phyloP scores from a whole-genome alignment of 2,797 vertebrate genomes.

The Microctenopoma stevenorrisi region DNA sequence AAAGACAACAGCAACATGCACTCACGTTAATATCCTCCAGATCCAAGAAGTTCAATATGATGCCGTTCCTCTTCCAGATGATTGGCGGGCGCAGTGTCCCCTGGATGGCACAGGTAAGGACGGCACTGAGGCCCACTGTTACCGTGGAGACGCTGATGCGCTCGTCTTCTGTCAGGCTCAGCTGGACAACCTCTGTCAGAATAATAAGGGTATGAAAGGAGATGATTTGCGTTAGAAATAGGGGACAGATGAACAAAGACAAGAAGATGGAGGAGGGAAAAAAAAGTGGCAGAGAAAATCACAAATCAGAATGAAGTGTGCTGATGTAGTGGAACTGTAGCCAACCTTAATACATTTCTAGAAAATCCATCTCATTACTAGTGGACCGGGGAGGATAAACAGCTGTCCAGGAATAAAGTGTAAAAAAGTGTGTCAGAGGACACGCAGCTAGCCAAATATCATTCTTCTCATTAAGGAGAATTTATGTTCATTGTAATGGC shows the following conservation, averaged over 20 bases:
- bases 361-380: constrained; percentile 54
- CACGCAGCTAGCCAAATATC: constrained; percentile 68
- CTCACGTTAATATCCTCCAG: constrained; percentile 96
- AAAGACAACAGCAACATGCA: constrained; percentile 26
- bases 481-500: constrained; percentile 70
- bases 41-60: constrained; percentile 92
- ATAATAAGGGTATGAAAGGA: constrained; percentile 26
- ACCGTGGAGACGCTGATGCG: constrained; percentile 87
- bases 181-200: constrained; percentile 89
- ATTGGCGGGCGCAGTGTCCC: constrained; percentile 92
- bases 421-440: constrained; percentile 60
- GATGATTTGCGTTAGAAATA: constrained; percentile 4
- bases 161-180: constrained; percentile 90
- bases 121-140: constrained; percentile 91
- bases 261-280: constrained; percentile 6
- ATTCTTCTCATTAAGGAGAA: constrained; percentile 69
- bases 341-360: constrained; percentile 52
- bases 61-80: constrained; percentile 93
- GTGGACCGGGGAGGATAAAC: constrained; percentile 55
- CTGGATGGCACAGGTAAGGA: constrained; percentile 90
- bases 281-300: constrained; percentile 22
- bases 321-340: constrained; percentile 51
- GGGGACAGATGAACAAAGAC: constrained; percentile 4
- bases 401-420: constrained; percentile 52
- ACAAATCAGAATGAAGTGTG: constrained; percentile 45